A percentile compares a stretch with the other conserved stretches of the same genome.
These are phyloP conservation scores for Anthophora plumipes DNA, from an alignment of 2,888 invertebrate species.

Conservation along the genomic window DNA sequence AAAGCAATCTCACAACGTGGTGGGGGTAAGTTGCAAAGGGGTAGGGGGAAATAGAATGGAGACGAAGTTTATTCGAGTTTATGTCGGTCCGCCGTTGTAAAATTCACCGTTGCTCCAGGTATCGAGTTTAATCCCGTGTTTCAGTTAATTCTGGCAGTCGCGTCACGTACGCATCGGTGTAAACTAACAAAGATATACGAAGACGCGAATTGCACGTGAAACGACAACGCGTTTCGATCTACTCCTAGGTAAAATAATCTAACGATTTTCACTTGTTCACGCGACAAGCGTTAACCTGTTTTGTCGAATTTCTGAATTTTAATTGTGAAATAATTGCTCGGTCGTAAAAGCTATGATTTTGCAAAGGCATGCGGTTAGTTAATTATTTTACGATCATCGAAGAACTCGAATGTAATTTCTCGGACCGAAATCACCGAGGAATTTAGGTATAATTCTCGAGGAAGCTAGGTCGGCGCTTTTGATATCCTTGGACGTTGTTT, in stretches of 20 bases:
- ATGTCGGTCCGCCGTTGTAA: constrained; percentile 61
- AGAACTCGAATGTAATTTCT: constrained; percentile 1
- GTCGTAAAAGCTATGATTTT: no score
- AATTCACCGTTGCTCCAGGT: constrained; percentile 62
- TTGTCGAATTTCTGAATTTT: no score
- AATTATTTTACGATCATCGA: no score
- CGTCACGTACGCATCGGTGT: constrained; percentile 58
- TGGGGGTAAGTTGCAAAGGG: not conserved
- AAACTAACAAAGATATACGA: constrained; percentile 64
- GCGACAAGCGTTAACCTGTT: no score
- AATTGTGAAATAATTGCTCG: no score
- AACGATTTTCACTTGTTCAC: not conserved
- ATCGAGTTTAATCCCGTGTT: constrained; percentile 65
- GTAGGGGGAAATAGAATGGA: constrained; percentile 1
- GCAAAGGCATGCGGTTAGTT: no score
- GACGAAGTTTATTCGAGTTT: constrained; percentile 65
- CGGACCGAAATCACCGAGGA: constrained; percentile 40
- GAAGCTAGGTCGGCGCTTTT: constrained; percentile 62
- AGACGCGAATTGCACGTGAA: constrained; percentile 38
- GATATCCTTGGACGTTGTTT: constrained; percentile 59
- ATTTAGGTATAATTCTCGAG: constrained; percentile 27
- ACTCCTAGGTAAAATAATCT: not conserved
- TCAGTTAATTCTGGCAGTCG: constrained; percentile 62
- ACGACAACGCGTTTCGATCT: constrained; percentile 5
- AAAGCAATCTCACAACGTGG: constrained; percentile 57